Percentiles rank a stretch among this genome's conserved stretches.
Conservation (phyloP, 2,113 vertebrate genomes). For the Chaetops frenatus region DNA sequence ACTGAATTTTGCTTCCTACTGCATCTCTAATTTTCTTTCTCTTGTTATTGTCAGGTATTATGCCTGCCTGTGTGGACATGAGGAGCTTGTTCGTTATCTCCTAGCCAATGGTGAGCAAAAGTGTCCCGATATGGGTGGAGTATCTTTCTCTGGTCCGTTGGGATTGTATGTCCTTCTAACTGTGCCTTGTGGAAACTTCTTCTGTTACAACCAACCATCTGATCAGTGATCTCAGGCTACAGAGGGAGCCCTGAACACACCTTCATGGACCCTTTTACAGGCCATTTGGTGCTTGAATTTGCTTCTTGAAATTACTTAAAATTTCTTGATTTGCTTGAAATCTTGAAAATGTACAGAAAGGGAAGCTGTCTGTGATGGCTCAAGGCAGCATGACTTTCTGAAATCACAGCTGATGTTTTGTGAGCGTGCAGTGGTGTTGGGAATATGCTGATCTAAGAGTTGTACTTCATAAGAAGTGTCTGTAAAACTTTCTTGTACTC, state of each 20-base stretch:
- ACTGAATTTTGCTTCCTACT: background rate
- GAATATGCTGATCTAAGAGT: background rate
- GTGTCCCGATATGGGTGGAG: background rate
- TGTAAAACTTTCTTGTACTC: background rate
- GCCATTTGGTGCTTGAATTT: background rate
- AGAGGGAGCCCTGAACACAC: background rate
- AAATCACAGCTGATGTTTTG: background rate
- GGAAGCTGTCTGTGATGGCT: background rate
- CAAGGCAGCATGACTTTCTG: background rate
- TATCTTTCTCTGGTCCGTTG: background rate
- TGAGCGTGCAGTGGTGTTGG: background rate
- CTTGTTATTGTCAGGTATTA: conserved; percentile 80
- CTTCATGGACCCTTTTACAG: background rate
- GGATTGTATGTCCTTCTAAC: background rate
- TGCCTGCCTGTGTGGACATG: conserved; percentile 93
- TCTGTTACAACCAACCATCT: background rate
- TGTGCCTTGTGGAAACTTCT: background rate
- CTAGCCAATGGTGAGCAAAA: conserved; percentile 85
- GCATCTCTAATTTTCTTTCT: background rate
- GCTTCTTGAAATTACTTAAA: background rate
- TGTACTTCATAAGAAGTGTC: background rate
- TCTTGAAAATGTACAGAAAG: background rate
- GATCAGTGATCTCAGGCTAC: background rate
- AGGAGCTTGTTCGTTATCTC: conserved; percentile 93
- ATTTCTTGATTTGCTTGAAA: background rate